These are phyloP conservation scores for Cladorhizidae sp. DNA, from an alignment of 37 sponge, comb jelly and placozoan genomes.

Conservation along the genomic window DNA sequence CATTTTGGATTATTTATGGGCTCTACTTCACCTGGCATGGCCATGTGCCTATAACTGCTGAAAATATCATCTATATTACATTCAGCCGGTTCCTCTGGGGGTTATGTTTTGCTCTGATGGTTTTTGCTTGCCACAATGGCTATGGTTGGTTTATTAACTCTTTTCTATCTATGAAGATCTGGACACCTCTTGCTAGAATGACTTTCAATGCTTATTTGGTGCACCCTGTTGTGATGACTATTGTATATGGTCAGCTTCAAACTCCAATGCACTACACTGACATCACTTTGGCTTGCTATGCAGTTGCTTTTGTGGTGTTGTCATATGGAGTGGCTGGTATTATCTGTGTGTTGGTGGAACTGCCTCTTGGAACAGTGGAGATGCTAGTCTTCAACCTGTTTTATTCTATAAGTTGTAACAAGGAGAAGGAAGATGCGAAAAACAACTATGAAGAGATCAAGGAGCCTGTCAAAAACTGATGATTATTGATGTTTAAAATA, in stretches of 20 bases:
- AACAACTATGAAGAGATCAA: too few relatives aligned
- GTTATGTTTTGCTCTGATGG: conserved; percentile 61
- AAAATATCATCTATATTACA: conserved; percentile 65
- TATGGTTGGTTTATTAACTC: conserved; percentile 73
- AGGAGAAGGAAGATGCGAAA: neutral
- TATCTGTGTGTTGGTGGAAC: conserved; percentile 67
- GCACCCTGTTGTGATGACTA: conserved; percentile 74
- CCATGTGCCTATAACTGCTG: conserved; percentile 42
- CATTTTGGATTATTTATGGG: conserved; percentile 50
- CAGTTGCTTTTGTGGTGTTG: conserved; percentile 47
- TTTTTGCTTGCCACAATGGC: conserved; percentile 79
- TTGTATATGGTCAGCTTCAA: conserved; percentile 27
- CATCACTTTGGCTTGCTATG: conserved; percentile 32
- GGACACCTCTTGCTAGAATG: conserved; percentile 91
- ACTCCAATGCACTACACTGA: conserved; percentile 42
- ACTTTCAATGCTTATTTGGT: conserved; percentile 85
- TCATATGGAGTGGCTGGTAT: conserved; percentile 71
- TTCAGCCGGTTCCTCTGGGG: conserved; percentile 70
- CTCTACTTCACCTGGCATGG: conserved; percentile 60
- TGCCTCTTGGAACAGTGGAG: conserved; percentile 72
- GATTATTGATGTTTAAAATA: neutral
- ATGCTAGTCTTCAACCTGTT: conserved; percentile 44
- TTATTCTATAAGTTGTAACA: conserved; percentile 31
- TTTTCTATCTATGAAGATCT: conserved; percentile 80
- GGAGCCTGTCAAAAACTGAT: neutral